Conservation (phyloP, 1,140 invertebrate species). For the Brachionus asplanchnoidis region DNA sequence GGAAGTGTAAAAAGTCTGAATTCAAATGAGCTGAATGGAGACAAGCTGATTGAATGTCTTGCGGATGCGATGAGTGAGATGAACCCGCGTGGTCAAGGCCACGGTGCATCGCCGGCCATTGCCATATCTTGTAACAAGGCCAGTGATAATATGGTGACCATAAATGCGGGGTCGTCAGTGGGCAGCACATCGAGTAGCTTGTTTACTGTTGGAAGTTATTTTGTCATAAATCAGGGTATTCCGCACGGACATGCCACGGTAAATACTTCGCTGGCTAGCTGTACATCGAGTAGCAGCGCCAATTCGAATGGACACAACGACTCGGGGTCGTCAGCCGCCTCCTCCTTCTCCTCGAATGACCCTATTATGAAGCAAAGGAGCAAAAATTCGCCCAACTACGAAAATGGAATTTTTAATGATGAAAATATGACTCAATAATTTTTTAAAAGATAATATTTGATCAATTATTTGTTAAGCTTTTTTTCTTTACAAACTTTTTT, state of each 20-base stretch:
- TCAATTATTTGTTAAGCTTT: not conserved
- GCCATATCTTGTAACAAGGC: not conserved
- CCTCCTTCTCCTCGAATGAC: not conserved
- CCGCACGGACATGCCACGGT: not conserved
- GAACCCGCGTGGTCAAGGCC: not conserved
- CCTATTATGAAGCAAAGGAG: not conserved
- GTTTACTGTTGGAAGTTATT: slow-evolving; percentile 23
- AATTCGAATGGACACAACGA: slow-evolving; percentile 14
- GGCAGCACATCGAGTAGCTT: not conserved
- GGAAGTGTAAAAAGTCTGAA: not conserved
- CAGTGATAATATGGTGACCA: not conserved
- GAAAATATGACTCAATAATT: slow-evolving; percentile 21
- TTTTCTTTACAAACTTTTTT: not conserved
- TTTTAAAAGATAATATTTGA: not conserved
- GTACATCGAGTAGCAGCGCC: not conserved
- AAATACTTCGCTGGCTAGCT: slow-evolving; percentile 18
- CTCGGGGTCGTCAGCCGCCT: not conserved
- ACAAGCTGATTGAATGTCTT: not conserved
- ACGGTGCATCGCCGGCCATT: not conserved
- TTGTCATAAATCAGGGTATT: not conserved
- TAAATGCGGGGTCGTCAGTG: not conserved
- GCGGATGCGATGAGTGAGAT: slow-evolving; percentile 18
- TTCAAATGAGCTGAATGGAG: not conserved
- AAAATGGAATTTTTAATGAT: slow-evolving; percentile 10
- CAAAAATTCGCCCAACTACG: not conserved